Percentiles rank a stretch among this genome's conserved stretches.
Conservation (phyloP, 2,888 invertebrate species). For the Agrochola circellaris region DNA sequence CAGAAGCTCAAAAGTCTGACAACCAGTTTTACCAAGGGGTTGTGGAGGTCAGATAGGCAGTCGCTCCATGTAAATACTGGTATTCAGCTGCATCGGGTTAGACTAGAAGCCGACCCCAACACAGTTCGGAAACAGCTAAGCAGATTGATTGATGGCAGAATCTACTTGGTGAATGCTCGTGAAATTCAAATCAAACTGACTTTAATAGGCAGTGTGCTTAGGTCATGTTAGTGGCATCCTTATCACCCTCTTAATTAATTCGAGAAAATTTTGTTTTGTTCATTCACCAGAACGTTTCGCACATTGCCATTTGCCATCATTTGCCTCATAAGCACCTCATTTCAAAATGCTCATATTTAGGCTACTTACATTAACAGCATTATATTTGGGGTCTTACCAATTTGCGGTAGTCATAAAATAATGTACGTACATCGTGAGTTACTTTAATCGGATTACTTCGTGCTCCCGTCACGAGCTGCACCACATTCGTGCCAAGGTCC, state of each 20-base stretch:
- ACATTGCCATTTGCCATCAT: conserved; percentile 6
- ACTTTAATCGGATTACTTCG: conserved; percentile 75
- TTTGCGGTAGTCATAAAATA: conserved; percentile 60
- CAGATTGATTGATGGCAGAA: neutral
- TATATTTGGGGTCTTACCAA: conserved; percentile 50
- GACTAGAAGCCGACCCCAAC: too few species aligned
- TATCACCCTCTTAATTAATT: neutral
- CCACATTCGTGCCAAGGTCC: conserved; percentile 83
- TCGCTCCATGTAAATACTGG: too few species aligned
- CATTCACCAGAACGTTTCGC: conserved; percentile 1
- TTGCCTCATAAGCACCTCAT: conserved; percentile 25
- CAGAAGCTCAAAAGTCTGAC: too few species aligned
- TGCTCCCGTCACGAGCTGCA: conserved; percentile 77
- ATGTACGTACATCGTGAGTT: conserved; percentile 62
- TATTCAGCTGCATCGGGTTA: too few species aligned
- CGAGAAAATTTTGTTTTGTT: neutral
- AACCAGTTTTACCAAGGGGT: too few species aligned
- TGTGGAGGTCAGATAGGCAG: too few species aligned
- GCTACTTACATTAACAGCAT: conserved; percentile 36
- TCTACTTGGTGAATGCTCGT: too few species aligned
- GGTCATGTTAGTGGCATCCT: neutral
- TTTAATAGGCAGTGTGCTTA: neutral
- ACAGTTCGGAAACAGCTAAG: too few species aligned
- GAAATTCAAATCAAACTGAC: neutral
- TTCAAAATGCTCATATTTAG: conserved; percentile 36